Conservation (phyloP, 2,113 vertebrate species). For the Emydura subglobosa region DNA sequence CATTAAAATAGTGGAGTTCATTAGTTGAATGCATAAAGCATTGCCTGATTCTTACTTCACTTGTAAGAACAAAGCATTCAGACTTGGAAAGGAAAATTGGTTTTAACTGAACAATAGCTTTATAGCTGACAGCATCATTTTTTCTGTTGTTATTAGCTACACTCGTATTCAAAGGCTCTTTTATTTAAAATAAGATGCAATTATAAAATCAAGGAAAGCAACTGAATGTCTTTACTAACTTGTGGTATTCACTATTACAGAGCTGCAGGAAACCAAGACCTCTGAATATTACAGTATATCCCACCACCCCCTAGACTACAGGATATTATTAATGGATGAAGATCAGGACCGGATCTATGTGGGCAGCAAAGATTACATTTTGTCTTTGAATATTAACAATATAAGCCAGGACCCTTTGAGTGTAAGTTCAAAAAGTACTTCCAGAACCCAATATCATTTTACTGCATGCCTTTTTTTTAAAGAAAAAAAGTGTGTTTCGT, state of each 20-base stretch:
- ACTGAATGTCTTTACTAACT: background rate
- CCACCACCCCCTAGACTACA: constrained; percentile 92
- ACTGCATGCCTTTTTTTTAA: constrained; percentile 9
- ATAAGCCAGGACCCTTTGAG: constrained; percentile 91
- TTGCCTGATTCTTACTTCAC: constrained; percentile 20
- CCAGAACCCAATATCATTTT: background rate
- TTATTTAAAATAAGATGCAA: constrained; percentile 3
- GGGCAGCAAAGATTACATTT: constrained; percentile 96
- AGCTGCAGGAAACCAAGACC: constrained; percentile 89
- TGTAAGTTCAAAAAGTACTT: constrained; percentile 81
- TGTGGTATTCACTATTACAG: constrained; percentile 78
- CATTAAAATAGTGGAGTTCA: constrained; percentile 32
- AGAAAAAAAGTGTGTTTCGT: background rate
- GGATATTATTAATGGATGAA: constrained; percentile 98
- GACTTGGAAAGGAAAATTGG: background rate
- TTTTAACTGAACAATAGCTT: background rate
- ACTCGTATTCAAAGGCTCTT: background rate
- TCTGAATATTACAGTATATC: constrained; percentile 91
- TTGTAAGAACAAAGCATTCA: constrained; percentile 1
- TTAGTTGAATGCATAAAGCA: constrained; percentile 14
- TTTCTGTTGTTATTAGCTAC: background rate
- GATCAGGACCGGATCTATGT: constrained; percentile 98
- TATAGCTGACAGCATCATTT: background rate
- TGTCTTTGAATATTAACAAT: constrained; percentile 98
- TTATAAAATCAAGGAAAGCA: background rate